phyloP scores from a whole-genome alignment of 2,113 vertebrate species.

The Prietella phreatophila region DNA sequence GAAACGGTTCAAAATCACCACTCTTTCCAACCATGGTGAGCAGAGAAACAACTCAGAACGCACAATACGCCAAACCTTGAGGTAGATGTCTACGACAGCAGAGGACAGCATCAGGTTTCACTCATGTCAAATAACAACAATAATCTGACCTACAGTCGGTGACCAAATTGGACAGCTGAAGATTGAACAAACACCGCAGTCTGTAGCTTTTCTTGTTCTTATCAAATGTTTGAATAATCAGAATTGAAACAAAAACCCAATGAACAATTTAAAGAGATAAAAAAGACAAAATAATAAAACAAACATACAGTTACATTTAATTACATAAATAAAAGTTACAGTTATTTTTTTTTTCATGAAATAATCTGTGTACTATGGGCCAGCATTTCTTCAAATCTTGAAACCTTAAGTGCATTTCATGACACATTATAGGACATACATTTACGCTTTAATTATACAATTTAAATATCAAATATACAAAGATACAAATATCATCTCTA shows the following conservation, averaged over 20 bases:
- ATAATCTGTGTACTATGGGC: not conserved
- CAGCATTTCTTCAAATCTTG: not conserved
- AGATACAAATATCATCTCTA: too few relatives aligned
- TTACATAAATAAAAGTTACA: not conserved
- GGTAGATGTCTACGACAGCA: not conserved
- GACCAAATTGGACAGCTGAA: not conserved
- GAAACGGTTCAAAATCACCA: not conserved
- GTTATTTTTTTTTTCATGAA: too few relatives aligned
- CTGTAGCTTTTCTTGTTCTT: not conserved
- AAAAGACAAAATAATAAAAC: too few relatives aligned
- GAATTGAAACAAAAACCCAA: not conserved
- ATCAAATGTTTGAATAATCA: not conserved
- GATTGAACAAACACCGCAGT: not conserved
- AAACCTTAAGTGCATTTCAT: not conserved
- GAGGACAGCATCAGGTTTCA: not conserved
- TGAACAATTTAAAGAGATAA: not conserved
- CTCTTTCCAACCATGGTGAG: not conserved
- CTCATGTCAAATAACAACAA: not conserved
- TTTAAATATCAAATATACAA: too few relatives aligned
- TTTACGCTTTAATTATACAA: not conserved
- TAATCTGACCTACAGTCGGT: not conserved
- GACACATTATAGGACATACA: not conserved
- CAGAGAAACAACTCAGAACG: not conserved
- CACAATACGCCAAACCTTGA: not conserved
- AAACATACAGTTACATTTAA: not conserved